Evolutionary conservation across 2,113 vertebrate species (phyloP).

Genomic region (Macquaria ambigua): DNA sequence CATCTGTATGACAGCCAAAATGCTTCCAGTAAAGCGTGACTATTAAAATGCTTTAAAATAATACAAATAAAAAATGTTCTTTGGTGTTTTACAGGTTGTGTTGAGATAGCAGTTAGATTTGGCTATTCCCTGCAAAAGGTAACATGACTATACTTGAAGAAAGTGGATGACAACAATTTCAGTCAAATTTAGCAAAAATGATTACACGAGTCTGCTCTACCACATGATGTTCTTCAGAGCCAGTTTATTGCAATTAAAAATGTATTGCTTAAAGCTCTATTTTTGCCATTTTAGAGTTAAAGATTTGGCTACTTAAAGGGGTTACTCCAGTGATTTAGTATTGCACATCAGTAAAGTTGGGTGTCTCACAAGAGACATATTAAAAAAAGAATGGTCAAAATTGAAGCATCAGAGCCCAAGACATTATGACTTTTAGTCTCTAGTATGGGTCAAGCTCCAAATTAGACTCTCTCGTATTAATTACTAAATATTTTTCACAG

Average conservation of each 20-base stretch:
- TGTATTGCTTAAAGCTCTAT: neutral
- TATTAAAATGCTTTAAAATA: conserved; percentile 10
- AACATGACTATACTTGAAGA: neutral
- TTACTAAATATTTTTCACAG: neutral
- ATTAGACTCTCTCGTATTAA: neutral
- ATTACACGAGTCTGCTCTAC: neutral
- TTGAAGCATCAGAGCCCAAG: no score
- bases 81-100: neutral
- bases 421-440: neutral
- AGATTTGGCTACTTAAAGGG: neutral
- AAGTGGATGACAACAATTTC: neutral
- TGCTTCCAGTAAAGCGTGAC: conserved; percentile 21
- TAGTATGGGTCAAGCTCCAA: no score
- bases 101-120: neutral
- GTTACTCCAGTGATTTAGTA: neutral
- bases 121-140: neutral
- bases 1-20: conserved; percentile 14
- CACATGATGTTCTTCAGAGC: neutral
- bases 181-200: neutral
- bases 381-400: neutral
- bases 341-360: neutral
- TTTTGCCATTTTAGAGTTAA: neutral
- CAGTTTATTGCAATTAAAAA: neutral
- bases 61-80: neutral
- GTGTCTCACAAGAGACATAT: no score